Percentiles rank a stretch among this genome's conserved stretches.
phyloP scores from a whole-genome alignment of 37 sponge, comb jelly and placozoan genomes.

The Oopsacas minuta region DNA sequence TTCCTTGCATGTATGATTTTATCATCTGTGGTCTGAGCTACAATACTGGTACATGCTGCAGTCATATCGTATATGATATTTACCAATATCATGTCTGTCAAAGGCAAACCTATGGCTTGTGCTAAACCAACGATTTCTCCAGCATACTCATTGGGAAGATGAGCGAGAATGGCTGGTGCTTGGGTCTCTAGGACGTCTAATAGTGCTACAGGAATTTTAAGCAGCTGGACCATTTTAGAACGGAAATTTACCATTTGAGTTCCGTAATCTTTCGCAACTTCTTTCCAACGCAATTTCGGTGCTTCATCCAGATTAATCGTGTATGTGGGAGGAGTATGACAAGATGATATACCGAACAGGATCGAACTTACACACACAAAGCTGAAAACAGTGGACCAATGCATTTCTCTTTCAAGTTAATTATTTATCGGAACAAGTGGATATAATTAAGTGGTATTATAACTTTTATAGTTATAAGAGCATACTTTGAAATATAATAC shows the following conservation, averaged over 20 bases:
- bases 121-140: conserved; percentile 53
- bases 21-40: conserved; percentile 49
- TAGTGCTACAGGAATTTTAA: conserved; percentile 22
- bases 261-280: conserved; percentile 26
- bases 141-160: conserved; percentile 51
- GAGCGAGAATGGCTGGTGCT: not conserved
- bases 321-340: conserved; percentile 9
- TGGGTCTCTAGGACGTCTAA: conserved; percentile 30
- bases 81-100: conserved; percentile 38
- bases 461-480: not conserved
- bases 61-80: conserved; percentile 65
- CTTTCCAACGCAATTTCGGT: conserved; percentile 38
- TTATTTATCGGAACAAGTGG: no score
- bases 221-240: not conserved
- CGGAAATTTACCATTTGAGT: not conserved
- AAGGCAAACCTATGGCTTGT: not conserved
- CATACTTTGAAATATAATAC: not conserved
- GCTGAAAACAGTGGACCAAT: not conserved
- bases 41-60: conserved; percentile 80
- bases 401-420: not conserved
- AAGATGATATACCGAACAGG: not conserved
- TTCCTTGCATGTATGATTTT: conserved; percentile 73
- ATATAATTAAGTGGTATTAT: not conserved
- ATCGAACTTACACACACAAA: not conserved
- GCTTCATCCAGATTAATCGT: conserved; percentile 43